Percentiles rank a stretch among this genome's conserved stretches.
phyloP scores from a whole-genome alignment of 53 echinoderm and acorn worm species.

The Astropecten irregularis region DNA sequence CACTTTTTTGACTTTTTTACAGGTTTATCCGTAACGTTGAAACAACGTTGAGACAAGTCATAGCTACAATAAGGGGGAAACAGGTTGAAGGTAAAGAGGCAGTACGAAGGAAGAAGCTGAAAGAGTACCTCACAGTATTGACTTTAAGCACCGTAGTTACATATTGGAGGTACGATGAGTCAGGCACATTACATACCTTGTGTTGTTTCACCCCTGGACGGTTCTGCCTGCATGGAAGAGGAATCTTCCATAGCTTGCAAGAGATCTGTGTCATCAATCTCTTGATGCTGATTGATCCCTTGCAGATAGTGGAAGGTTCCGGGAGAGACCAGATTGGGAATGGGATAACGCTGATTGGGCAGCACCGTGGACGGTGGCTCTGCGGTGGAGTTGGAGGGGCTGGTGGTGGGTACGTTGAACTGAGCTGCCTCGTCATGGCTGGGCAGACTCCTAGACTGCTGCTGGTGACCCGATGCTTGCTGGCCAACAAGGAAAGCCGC shows the following conservation, averaged over 20 bases:
- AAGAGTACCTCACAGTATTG: too few relatives aligned
- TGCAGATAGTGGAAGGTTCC: conserved; percentile 47
- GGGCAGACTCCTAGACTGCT: background rate
- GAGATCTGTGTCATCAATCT: conserved; percentile 70
- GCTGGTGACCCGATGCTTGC: background rate
- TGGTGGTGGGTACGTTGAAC: conserved; percentile 9
- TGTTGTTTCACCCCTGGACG: background rate
- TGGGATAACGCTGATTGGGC: conserved; percentile 56
- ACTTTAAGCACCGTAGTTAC: too few relatives aligned
- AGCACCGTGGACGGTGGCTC: conserved; percentile 56
- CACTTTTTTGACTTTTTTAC: too few relatives aligned
- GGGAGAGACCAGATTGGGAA: conserved; percentile 64
- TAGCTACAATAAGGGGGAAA: too few relatives aligned
- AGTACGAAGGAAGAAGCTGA: too few relatives aligned
- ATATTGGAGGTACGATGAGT: too few relatives aligned
- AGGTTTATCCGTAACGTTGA: too few relatives aligned
- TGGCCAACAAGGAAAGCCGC: background rate
- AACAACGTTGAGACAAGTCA: too few relatives aligned
- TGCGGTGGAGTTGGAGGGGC: too few relatives aligned
- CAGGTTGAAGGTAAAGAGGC: too few relatives aligned
- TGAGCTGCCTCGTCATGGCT: background rate
- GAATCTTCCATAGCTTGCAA: conserved; percentile 74
- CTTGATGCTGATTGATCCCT: conserved; percentile 63
- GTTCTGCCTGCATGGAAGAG: conserved; percentile 2
- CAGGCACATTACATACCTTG: conserved; percentile 42